Base-by-base conservation (phyloP, 2,797 vertebrate species). In the Poeciliopsis turneri region DNA sequence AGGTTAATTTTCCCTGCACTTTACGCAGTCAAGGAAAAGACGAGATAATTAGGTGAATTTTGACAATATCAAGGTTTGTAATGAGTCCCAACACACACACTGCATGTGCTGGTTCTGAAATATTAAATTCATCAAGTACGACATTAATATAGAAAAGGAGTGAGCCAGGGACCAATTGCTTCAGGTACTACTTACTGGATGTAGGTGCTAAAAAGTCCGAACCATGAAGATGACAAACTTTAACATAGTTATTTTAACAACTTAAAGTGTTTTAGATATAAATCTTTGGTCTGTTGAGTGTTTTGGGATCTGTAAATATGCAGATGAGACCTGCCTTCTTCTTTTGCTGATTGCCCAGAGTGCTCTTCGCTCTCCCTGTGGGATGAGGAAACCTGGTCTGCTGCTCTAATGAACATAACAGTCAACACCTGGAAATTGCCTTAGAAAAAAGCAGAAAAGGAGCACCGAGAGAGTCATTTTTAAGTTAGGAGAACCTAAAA, bases 301-400 rank as follows among this genome's bases (percentile, higher is more conserved):
- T 61, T 75, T 64, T 64, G 28, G 57, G 57, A 25, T 47, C 28
- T 47, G 64, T 64, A 15, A 47, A 49, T 46, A 47, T 75, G 57
- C 28, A 75, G 45, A 75, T 75, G 30, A 23, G 57, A 61, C 28
- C 6, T 75, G 28, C 57, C 18, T 64, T 64, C 12, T 43, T 18
- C 18, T 64, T 75, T 41, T 75, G 43, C 74, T 64, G 43, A 75
- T 75, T 75, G 43, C 57, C 41, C 30, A 23, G 28, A 64, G 43
- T 20, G 13, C 43, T 47, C 55, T 46, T 57, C 55, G 2, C 53
- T 61, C 55, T 75, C 53, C 36, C 23, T 1, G 23, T 28, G 30
- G 41, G 16, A 75, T 23, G 36, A 33, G 20, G 20, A 47, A 75
- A 46, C 43, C 55, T 75, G 43, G 18, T 75, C 28, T 64, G 57